phyloP scores from a whole-genome alignment of 2,797 vertebrate species.

The Aeoliscus strigatus region DNA sequence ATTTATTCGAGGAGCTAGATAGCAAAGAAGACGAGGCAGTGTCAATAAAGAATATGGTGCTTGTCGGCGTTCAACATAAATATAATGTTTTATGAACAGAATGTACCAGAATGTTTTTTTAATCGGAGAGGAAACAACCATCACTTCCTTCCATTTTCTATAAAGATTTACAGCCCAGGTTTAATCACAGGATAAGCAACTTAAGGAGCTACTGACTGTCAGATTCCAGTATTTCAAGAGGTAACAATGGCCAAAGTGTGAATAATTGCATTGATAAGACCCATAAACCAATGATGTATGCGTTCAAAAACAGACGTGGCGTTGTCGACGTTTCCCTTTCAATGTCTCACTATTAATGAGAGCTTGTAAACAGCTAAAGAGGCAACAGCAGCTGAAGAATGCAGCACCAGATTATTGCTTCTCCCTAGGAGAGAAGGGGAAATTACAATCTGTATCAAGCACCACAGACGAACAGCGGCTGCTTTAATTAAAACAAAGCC shows the following conservation, averaged over 20 bases:
- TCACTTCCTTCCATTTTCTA: no score
- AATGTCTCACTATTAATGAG: constrained; percentile 78
- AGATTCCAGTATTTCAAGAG: no score
- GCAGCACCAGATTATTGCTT: constrained; percentile 77
- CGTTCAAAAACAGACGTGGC: constrained; percentile 50
- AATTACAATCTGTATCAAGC: constrained; percentile 82
- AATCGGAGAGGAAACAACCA: no score
- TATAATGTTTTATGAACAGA: no score
- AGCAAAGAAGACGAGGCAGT: no score
- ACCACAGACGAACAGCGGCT: constrained; percentile 80
- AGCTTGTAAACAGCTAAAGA: constrained; percentile 86
- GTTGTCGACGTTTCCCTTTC: constrained; percentile 61
- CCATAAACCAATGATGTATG: constrained; percentile 22
- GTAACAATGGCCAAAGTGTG: no score
- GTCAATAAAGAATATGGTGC: no score
- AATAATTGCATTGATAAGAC: constrained; percentile 1
- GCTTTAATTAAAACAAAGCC: constrained; percentile 90
- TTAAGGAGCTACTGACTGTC: no score
- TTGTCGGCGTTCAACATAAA: no score
- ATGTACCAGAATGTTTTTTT: no score
- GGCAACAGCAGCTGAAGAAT: constrained; percentile 84
- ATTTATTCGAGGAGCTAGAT: no score
- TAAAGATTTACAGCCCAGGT: not conserved
- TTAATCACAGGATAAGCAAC: not conserved
- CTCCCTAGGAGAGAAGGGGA: constrained; percentile 77